Evolutionary conservation across 2,113 vertebrate genomes (phyloP), one percentile per base, ranked within the genome.

Genomic region (Odobenus rosmarus): DNA sequence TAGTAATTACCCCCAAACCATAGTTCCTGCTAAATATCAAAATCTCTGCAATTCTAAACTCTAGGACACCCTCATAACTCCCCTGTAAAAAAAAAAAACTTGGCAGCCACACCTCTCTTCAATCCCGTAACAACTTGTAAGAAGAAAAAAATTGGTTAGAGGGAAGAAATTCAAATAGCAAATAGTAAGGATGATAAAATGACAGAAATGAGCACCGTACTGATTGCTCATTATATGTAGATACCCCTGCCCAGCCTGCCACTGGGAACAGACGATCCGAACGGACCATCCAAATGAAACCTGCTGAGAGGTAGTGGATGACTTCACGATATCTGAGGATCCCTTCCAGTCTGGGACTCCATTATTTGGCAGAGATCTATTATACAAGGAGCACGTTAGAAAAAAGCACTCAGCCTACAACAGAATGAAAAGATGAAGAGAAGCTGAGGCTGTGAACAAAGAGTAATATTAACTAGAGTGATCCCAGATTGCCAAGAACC

Each of bases 141-240:
- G 62, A 16, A 69, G 15, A 85, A 67, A 59, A 53, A 19, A 64
- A 36, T 4, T 62, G 16, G 13, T 0, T 59, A 77, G 39, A 88
- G 23, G 15, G 59, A 94, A 94, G 79, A 89, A 86, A 97, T 92
- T 74, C 83, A 92, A 88, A 80, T 23, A 88, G 39, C 31, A 95
- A 79, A 67, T 5, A 84, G 23, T 42, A 79, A 84, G 53, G 46
- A 83, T 46, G 81, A 42, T 80, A 80, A 61, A 79, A 53, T 24
- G 5, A 74, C 5, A 4, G 57, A 76, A 49, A 67, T 33, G 31
- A 74, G 7, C 67, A 71, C 23, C 8, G 4, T 46, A 28, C 21
- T 16, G 16, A 28, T 33, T 16, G 16, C 28, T 79, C 14, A 55
- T 71, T 61, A 18, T 15, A 86, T 77, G 53, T 71, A 80, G 42